Percentiles rank a stretch among this genome's conserved stretches.
phyloP scores from a whole-genome alignment of 2,113 vertebrate species.

The Macquaria australasica region DNA sequence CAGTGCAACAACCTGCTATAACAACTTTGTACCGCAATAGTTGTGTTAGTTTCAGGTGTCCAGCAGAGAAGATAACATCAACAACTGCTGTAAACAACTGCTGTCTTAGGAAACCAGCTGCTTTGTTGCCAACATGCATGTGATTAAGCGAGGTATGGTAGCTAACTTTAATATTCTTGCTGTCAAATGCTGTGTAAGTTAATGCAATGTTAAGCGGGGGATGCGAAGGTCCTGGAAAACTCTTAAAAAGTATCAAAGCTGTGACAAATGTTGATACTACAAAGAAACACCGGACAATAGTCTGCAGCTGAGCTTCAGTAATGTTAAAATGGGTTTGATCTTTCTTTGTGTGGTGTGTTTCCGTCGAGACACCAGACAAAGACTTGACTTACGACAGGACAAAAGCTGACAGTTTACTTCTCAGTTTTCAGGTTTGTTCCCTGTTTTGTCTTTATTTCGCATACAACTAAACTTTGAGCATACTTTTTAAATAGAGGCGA shows the following conservation, averaged over 20 bases:
- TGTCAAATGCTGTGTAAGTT: neutral
- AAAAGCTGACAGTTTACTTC: neutral
- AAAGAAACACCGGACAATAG: fast-evolving
- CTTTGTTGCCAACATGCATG: slow-evolving; percentile 87
- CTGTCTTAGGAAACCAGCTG: neutral
- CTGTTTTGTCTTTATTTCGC: neutral
- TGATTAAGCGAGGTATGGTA: slow-evolving; percentile 92
- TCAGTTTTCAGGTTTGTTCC: neutral
- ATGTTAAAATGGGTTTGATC: neutral
- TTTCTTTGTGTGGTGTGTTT: slow-evolving; percentile 19
- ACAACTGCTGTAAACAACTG: neutral
- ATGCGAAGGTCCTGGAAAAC: neutral
- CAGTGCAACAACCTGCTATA: neutral
- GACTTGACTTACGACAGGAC: neutral
- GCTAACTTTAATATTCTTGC: neutral
- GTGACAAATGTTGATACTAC: neutral
- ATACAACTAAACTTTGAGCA: neutral
- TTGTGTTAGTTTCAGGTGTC: neutral
- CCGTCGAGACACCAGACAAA: slow-evolving; percentile 40
- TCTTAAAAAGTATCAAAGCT: neutral
- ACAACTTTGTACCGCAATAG: neutral
- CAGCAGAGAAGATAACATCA: neutral
- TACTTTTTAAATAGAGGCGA: neutral
- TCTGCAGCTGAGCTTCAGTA: neutral
- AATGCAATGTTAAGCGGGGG: neutral